These are phyloP conservation scores for Hyla sarda DNA, from an alignment of 2,113 vertebrate genomes.

Conservation along the genomic window DNA sequence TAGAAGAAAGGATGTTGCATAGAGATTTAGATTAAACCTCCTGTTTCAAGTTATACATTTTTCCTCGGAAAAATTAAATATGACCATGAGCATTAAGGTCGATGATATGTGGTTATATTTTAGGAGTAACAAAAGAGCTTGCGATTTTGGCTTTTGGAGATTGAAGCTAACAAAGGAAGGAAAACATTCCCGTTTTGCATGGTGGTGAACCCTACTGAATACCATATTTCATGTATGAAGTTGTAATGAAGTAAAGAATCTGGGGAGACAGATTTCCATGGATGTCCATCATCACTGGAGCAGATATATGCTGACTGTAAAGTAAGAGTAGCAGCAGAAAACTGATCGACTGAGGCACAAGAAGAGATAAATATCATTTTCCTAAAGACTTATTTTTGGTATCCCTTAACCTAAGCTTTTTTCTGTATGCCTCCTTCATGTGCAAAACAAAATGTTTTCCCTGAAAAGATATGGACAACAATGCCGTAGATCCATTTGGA, in stretches of 20 bases:
- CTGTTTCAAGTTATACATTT: neutral
- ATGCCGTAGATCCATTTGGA: neutral
- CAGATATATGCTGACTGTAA: too few relatives aligned
- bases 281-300: neutral
- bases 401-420: too few relatives aligned
- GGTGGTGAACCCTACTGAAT: neutral
- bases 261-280: neutral
- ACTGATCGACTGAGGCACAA: too few relatives aligned
- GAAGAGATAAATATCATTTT: too few relatives aligned
- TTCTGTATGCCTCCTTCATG: neutral
- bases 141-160: neutral
- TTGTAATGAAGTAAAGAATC: neutral
- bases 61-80: neutral
- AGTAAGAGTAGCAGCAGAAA: too few relatives aligned
- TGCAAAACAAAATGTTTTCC: neutral
- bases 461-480: slow-evolving; percentile 14
- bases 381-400: too few relatives aligned
- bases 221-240: neutral
- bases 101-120: neutral
- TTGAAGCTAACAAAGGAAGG: neutral
- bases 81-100: neutral
- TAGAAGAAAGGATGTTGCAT: neutral
- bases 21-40: neutral
- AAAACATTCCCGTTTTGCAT: neutral
- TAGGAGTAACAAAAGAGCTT: neutral